Evolutionary conservation across 1,140 invertebrate genomes (phyloP).

Genomic region (Gryllus bimaculatus): DNA sequence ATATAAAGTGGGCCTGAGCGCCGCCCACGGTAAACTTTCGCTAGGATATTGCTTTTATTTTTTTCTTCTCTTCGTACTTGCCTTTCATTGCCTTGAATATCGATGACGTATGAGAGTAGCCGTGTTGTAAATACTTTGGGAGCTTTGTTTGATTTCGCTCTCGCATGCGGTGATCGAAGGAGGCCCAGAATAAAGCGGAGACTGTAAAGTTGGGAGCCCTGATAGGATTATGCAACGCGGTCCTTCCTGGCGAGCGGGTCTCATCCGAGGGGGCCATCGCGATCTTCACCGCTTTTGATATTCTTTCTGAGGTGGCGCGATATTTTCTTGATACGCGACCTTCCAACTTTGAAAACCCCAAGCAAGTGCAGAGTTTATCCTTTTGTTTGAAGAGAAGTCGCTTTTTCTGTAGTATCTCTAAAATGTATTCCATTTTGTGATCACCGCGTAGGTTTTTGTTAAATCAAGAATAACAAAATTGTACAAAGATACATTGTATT

Average conservation of each 20-base stretch:
- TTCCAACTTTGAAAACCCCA: too few species aligned
- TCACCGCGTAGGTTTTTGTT: too few species aligned
- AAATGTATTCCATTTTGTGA: too few species aligned
- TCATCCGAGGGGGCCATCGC: too few species aligned
- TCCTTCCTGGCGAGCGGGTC: neutral
- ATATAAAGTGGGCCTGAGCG: neutral
- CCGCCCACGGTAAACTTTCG: neutral
- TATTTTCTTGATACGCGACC: too few species aligned
- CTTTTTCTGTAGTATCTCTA: too few species aligned
- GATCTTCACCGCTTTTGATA: too few species aligned
- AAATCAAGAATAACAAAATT: too few species aligned
- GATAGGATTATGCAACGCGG: neutral
- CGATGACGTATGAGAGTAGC: neutral
- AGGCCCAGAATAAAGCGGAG: neutral
- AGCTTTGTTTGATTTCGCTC: neutral
- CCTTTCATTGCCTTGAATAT: constrained; percentile 4
- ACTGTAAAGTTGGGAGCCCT: neutral
- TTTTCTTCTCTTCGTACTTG: neutral
- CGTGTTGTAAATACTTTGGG: neutral
- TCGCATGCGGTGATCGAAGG: neutral
- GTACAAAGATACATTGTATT: too few species aligned
- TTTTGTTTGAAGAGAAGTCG: too few species aligned
- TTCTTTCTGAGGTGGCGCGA: too few species aligned
- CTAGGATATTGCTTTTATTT: neutral
- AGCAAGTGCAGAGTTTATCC: too few species aligned